Evolutionary conservation across 2,113 vertebrate species (phyloP).

Genomic region (Python bivittatus): DNA sequence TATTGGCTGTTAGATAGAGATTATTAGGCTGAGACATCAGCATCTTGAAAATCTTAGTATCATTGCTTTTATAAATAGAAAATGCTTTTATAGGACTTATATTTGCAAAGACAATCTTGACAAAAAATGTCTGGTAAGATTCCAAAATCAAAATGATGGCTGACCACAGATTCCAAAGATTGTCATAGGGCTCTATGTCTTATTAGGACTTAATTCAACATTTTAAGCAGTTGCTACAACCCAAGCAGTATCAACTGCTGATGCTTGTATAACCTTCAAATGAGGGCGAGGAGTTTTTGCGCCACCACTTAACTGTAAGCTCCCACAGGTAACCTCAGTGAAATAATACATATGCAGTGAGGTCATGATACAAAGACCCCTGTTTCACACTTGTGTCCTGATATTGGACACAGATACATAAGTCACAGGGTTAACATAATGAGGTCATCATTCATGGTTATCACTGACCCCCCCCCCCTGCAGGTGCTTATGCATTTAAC

Average conservation of each 20-base stretch:
- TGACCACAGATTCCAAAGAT: background rate
- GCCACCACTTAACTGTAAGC: background rate
- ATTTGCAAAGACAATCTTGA: background rate
- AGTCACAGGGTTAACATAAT: background rate
- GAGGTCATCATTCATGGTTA: background rate
- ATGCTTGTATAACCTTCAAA: background rate
- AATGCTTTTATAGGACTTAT: background rate
- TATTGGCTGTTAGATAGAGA: too few species aligned
- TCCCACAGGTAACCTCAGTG: background rate
- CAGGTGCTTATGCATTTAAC: background rate
- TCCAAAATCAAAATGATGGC: background rate
- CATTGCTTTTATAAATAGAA: background rate
- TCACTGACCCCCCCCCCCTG: background rate
- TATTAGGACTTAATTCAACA: background rate
- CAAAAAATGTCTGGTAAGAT: background rate
- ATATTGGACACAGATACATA: background rate
- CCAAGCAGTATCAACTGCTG: too few species aligned
- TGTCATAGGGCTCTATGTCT: background rate
- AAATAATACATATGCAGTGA: background rate
- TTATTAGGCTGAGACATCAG: background rate
- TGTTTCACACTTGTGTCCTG: background rate
- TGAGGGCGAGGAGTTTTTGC: background rate
- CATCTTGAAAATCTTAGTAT: background rate
- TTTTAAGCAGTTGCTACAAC: background rate
- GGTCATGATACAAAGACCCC: background rate